phyloP scores from a whole-genome alignment of 2,888 invertebrate genomes.

The Dendrolimus houi region DNA sequence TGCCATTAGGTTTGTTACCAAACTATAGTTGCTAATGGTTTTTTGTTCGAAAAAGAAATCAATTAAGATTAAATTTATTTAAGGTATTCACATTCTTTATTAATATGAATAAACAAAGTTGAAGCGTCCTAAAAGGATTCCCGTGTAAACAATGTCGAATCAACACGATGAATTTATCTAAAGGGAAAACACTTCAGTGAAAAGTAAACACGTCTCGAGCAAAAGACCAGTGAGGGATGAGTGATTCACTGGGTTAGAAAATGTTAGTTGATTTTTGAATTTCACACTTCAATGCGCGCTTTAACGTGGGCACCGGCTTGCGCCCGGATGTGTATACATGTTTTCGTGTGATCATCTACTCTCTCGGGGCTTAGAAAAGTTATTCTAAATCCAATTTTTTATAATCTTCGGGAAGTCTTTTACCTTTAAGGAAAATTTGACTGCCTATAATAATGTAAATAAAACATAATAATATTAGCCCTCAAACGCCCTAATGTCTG shows the following conservation, averaged over 20 bases:
- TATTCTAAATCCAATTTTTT: too few relatives aligned
- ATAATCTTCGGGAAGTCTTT: too few relatives aligned
- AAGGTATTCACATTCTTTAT: background rate
- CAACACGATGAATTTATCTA: constrained; percentile 62
- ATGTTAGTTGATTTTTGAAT: constrained; percentile 75
- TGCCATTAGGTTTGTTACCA: too few relatives aligned
- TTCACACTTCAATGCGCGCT: constrained; percentile 56
- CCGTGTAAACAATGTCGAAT: constrained; percentile 62
- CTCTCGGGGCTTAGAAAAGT: constrained; percentile 8
- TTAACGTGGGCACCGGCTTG: constrained; percentile 35
- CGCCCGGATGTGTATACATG: constrained; percentile 38
- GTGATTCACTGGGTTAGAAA: constrained; percentile 65
- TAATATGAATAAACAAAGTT: constrained; percentile 32
- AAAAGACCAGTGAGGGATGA: constrained; percentile 58
- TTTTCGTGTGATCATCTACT: constrained; percentile 24
- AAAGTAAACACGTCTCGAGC: constrained; percentile 58
- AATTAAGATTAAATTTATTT: too few relatives aligned
- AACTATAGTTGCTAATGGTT: too few relatives aligned
- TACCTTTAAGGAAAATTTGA: too few relatives aligned
- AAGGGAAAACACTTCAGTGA: constrained; percentile 57
- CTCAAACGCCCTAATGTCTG: too few relatives aligned
- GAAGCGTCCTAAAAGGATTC: constrained; percentile 52
- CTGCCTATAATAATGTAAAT: too few relatives aligned
- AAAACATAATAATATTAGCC: too few relatives aligned
- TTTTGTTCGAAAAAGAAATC: too few relatives aligned